These are phyloP conservation scores for Chironomus riparius DNA, from an alignment of 2,888 invertebrate species.

Conservation along the genomic window DNA sequence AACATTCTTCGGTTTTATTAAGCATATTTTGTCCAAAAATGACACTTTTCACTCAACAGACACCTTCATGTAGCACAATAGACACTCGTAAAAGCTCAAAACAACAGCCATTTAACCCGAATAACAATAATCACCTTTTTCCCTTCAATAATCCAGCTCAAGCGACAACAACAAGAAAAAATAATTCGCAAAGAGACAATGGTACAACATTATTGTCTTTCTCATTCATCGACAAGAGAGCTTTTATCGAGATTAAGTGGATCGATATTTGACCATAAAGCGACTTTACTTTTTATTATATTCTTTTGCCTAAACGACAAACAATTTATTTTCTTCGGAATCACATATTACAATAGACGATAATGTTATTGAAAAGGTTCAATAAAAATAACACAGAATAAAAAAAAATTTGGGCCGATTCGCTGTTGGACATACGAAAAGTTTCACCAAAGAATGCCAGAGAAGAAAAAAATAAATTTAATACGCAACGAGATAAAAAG, in stretches of 20 bases:
- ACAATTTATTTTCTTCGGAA: neutral
- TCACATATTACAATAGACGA: neutral
- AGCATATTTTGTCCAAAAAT: too few relatives aligned
- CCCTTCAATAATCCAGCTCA: neutral
- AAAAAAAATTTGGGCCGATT: neutral
- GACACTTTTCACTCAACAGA: too few relatives aligned
- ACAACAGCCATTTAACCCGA: neutral
- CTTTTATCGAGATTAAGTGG: conserved; percentile 25
- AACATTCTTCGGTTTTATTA: too few relatives aligned
- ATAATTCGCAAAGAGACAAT: conserved; percentile 11
- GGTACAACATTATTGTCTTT: conserved; percentile 26
- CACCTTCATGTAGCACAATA: too few relatives aligned
- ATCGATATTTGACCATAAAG: conserved; percentile 2
- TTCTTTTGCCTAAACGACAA: neutral
- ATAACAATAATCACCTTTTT: too few relatives aligned
- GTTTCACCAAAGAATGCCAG: neutral
- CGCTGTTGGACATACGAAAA: neutral
- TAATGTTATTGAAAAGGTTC: neutral
- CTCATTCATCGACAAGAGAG: neutral
- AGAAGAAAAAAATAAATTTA: neutral
- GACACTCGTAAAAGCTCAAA: neutral
- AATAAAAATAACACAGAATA: neutral
- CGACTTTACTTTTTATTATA: neutral
- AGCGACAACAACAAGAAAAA: neutral
- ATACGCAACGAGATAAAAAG: too few relatives aligned